phyloP scores from a whole-genome alignment of 2,888 invertebrate genomes.

The Melieria crassipennis region DNA sequence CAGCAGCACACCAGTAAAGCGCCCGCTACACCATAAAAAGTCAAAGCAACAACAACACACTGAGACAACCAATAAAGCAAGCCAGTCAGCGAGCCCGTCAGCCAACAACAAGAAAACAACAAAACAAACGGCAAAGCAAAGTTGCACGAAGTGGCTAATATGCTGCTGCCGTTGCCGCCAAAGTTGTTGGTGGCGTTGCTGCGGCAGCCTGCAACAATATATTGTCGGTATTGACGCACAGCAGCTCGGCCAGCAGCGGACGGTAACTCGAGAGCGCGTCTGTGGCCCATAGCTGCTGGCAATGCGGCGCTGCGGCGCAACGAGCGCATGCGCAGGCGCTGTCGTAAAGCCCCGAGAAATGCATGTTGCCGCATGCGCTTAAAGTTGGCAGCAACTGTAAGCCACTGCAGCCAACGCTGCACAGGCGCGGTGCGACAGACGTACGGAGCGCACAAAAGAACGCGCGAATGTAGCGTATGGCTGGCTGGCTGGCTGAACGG shows the following conservation, averaged over 20 bases:
- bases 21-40: conserved; percentile 20
- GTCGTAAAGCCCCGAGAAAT: conserved; percentile 49
- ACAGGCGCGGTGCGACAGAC: conserved; percentile 5
- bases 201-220: not conserved
- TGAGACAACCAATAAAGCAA: no score
- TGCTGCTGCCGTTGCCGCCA: not conserved
- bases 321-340: conserved; percentile 54
- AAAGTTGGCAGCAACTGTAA: conserved; percentile 15
- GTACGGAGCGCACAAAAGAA: not conserved
- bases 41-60: no score
- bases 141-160: conserved; percentile 19
- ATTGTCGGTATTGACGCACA: no score
- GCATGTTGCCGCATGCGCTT: conserved; percentile 12
- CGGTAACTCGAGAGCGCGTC: not conserved
- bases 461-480: not conserved
- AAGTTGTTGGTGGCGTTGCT: conserved; percentile 7
- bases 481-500: not conserved
- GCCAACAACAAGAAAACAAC: not conserved
- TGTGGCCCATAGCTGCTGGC: conserved; percentile 34
- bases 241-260: no score
- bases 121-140: not conserved
- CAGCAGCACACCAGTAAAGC: conserved; percentile 8
- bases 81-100: conserved; percentile 11
- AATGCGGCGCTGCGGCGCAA: conserved; percentile 23
- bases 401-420: conserved; percentile 9